phyloP scores from a whole-genome alignment of 2,113 vertebrate genomes.

The Lophura nycthemera region DNA sequence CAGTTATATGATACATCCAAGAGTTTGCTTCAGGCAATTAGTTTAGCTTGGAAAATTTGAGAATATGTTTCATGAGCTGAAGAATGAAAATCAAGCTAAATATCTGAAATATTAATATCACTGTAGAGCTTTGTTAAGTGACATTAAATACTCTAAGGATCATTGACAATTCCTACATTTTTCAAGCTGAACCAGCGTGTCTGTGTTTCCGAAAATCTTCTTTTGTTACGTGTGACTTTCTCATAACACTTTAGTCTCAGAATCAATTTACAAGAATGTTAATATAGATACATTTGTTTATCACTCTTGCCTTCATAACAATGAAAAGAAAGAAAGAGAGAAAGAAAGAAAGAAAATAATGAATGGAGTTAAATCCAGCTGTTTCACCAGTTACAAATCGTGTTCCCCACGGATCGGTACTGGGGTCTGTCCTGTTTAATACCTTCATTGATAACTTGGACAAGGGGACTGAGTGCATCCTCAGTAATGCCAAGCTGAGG shows the following conservation, averaged over 20 bases:
- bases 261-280: not conserved
- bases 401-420: no score
- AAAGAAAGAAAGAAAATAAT: not conserved
- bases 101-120: not conserved
- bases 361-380: no score
- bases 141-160: not conserved
- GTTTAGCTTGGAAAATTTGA: not conserved
- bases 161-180: not conserved
- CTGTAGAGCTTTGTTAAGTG: not conserved
- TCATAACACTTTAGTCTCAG: not conserved
- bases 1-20: not conserved
- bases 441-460: no score
- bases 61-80: not conserved
- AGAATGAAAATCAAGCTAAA: constrained; percentile 1
- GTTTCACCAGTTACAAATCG: no score
- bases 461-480: no score
- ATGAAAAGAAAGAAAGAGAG: not conserved
- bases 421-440: no score
- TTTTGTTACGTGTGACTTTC: not conserved
- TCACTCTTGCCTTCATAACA: not conserved
- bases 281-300: not conserved
- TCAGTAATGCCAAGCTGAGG: no score
- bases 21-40: not conserved
- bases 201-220: not conserved
- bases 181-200: not conserved